Evolutionary conservation across 2,797 vertebrate genomes (phyloP), one percentile per base, ranked within the genome.

Genomic region (Rhodeus uyekii): DNA sequence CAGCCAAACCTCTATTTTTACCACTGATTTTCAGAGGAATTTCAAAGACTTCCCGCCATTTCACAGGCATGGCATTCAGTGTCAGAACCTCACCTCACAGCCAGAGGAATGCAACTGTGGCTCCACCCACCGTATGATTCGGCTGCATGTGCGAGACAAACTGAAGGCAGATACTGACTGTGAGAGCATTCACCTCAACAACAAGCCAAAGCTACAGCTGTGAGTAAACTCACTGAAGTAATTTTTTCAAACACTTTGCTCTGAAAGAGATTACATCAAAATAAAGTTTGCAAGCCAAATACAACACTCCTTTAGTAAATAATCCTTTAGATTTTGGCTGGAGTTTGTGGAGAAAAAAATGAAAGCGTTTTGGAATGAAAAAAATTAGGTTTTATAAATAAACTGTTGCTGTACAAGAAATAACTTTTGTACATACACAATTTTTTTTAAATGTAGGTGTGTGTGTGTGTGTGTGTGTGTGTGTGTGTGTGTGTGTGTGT

Each of bases 221-320:
- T 73, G 91, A 89, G 91, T 91, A 91, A 92, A 94, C 90, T 92
- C 86, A 89, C 90, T 89, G 87, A 92, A 91, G 91, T 92, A 93
- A 94, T 92, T 93, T 89, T 92, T 93, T 81, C 87, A 92, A 93
- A 92, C 87, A 87, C 89, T 90, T 91, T 88, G 90, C 88, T 93
- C 91, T 90, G 88, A 92, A 90, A 89, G 85, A 91, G 91, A 94
- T 93, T 92, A 92, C 91, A 93, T 87, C 90, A 90, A 93, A 93
- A 93, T 94, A 94, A 88, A 84, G 87, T 87, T 63, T 86, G 83
- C 84, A 76, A 88, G 91, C 91, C 91, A 93, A 91, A 88, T 82
- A 85, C 69, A 87, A 84, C 85, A 88, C 78, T n/a, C n/a, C n/a
- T n/a, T n/a, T n/a, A n/a, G n/a, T n/a, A n/a, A n/a, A n/a, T n/a